phyloP scores from a whole-genome alignment of 2,888 invertebrate genomes.

The Papilio protenor region DNA sequence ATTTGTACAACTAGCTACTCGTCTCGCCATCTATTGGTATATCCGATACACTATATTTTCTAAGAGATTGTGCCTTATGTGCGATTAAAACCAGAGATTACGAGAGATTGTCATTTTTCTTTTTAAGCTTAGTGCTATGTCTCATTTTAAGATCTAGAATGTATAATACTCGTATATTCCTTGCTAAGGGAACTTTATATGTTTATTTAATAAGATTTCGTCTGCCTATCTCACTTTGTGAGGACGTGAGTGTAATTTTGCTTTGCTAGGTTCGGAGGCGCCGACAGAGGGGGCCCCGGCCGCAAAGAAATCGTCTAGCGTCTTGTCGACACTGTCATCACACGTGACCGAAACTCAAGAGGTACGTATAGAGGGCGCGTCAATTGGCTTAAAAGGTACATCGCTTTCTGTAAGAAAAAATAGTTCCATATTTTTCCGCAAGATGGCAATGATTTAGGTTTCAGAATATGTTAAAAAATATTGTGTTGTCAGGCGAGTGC shows the following conservation, averaged over 20 bases:
- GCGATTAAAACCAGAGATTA: too few relatives aligned
- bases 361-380: constrained; percentile 10
- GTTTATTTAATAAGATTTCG: background rate
- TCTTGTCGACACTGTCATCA: background rate
- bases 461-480: background rate
- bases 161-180: too few relatives aligned
- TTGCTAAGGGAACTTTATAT: background rate
- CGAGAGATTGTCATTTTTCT: too few relatives aligned
- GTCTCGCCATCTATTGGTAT: background rate
- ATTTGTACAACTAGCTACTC: too few relatives aligned
- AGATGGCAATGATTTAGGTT: background rate
- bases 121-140: too few relatives aligned
- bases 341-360: constrained; percentile 15
- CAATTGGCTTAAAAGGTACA: background rate
- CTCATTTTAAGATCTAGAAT: too few relatives aligned
- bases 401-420: background rate
- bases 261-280: constrained; percentile 56
- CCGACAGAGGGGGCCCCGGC: constrained; percentile 57
- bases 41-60: background rate
- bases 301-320: constrained; percentile 57
- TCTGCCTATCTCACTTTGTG: too few relatives aligned
- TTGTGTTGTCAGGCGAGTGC: constrained; percentile 40
- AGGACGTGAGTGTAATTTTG: background rate
- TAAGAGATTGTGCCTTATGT: background rate
- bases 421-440: background rate